These are phyloP conservation scores for Agrochola lychnidis DNA, from an alignment of 2,888 invertebrate genomes.

Conservation along the genomic window DNA sequence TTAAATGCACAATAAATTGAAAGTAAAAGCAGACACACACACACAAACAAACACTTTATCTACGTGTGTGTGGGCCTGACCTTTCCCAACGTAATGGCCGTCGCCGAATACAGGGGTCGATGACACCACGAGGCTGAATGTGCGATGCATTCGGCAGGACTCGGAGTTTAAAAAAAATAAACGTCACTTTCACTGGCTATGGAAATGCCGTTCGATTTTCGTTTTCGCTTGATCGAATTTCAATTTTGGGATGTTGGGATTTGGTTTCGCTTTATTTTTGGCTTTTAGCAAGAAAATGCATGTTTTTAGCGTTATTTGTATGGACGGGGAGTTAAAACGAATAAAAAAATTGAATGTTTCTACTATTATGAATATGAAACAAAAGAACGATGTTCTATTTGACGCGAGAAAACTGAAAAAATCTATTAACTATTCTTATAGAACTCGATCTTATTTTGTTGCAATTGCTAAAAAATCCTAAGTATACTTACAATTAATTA, in stretches of 20 bases:
- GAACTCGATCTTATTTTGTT: too few species aligned
- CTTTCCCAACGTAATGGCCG: slow-evolving; percentile 87
- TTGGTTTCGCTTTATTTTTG: slow-evolving; percentile 6
- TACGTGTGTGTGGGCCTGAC: slow-evolving; percentile 82
- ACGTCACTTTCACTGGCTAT: slow-evolving; percentile 81
- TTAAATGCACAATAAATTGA: slow-evolving; percentile 74
- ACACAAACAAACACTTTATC: slow-evolving; percentile 66
- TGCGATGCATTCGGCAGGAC: slow-evolving; percentile 84
- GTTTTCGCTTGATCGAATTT: slow-evolving; percentile 45
- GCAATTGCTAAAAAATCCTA: too few species aligned
- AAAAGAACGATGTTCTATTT: too few species aligned
- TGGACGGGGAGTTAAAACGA: background rate
- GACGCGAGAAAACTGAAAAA: background rate
- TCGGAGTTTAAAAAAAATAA: slow-evolving; percentile 76
- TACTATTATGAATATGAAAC: background rate
- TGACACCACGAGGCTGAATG: slow-evolving; percentile 85
- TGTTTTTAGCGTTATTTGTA: background rate
- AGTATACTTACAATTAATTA: too few species aligned
- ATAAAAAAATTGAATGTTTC: background rate
- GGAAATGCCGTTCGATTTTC: slow-evolving; percentile 70
- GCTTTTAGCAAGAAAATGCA: background rate
- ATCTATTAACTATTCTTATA: too few species aligned
- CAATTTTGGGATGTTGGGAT: slow-evolving; percentile 6
- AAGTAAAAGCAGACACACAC: slow-evolving; percentile 84
- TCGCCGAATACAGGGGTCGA: slow-evolving; percentile 86